A percentile compares a stretch with the other conserved stretches of the same genome.
Conservation (phyloP, 2,113 vertebrate species). For the Neodontobutis hainanensis region DNA sequence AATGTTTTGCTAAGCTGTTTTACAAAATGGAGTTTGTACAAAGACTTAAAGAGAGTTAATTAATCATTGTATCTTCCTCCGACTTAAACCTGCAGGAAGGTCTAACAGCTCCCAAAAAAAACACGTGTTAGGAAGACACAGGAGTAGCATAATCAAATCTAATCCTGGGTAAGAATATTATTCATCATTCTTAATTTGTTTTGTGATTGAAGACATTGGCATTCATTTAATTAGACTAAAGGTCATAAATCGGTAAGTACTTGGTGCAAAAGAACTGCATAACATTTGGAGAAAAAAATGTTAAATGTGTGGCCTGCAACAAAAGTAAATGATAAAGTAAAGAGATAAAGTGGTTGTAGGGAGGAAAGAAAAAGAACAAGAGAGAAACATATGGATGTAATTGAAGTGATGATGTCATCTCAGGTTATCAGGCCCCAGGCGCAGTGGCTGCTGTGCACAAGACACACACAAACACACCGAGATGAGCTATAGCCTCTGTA, state of each 20-base stretch:
- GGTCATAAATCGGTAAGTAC: not conserved
- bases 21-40: not conserved
- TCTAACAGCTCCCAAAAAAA: too few relatives aligned
- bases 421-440: constrained; percentile 75
- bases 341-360: constrained; percentile 11
- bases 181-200: not conserved
- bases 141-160: not conserved
- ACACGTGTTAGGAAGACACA: not conserved
- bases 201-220: not conserved
- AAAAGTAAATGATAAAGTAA: constrained; percentile 8
- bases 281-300: constrained; percentile 1
- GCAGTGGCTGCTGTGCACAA: constrained; percentile 57
- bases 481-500: constrained; percentile 3
- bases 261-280: constrained; percentile 1
- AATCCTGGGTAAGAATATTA: too few relatives aligned
- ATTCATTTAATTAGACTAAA: not conserved
- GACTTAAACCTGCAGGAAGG: not conserved
- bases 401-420: constrained; percentile 75
- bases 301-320: not conserved
- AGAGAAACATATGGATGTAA: constrained; percentile 71
- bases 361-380: constrained; percentile 7
- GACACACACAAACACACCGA: constrained; percentile 41
- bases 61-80: not conserved
- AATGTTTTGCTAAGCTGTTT: constrained; percentile 8
- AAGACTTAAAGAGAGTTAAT: not conserved